These are phyloP conservation scores for Dolichoris vasculosae DNA, from an alignment of 1,140 invertebrate genomes.

Conservation along the genomic window DNA sequence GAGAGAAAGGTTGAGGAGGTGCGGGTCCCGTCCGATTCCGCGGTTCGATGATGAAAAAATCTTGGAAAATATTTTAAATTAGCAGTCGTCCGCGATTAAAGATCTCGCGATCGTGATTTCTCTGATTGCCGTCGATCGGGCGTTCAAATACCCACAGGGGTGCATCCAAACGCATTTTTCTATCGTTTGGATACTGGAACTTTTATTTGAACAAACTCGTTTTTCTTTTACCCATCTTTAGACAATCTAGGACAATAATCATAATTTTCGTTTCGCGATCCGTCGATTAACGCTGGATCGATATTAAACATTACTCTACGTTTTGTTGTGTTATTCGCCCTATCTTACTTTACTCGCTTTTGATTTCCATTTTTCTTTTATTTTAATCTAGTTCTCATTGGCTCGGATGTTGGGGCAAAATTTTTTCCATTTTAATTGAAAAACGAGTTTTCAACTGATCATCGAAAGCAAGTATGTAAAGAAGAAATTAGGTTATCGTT, in stretches of 20 bases:
- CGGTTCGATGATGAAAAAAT: no score
- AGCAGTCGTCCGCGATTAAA: background rate
- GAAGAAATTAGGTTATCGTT: background rate
- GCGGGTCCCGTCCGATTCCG: background rate
- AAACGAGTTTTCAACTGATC: background rate
- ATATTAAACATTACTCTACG: background rate
- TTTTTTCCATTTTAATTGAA: background rate
- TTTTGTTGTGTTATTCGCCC: background rate
- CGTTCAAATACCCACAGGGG: background rate
- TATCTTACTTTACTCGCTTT: background rate
- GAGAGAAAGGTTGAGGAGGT: background rate
- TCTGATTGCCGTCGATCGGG: background rate
- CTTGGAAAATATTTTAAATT: no score
- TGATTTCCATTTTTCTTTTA: background rate
- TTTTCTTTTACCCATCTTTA: background rate
- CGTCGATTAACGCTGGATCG: background rate
- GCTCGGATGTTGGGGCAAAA: conserved; percentile 24
- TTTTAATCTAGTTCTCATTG: background rate
- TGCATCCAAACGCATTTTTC: background rate
- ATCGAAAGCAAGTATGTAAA: background rate
- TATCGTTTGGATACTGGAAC: background rate
- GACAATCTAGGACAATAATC: background rate
- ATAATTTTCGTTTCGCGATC: background rate
- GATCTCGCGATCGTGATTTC: background rate
- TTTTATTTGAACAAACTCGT: background rate